Conservation (phyloP, 2,888 invertebrate species). For the Muscina levida region DNA sequence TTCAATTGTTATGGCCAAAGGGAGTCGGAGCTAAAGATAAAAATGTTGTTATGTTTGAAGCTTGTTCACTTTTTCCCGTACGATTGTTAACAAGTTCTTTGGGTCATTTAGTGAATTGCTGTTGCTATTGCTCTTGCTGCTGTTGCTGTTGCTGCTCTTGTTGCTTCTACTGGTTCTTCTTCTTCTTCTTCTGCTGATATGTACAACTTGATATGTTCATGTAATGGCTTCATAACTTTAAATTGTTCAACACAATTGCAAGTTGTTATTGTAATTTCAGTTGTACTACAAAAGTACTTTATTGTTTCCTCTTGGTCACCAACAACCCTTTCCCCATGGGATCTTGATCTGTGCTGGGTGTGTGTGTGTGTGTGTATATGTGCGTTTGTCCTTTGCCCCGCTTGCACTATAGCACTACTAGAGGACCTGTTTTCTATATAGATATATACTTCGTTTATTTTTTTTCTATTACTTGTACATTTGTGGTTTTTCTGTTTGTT, state of each 20-base stretch:
- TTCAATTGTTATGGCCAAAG: background rate
- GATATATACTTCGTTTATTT: too few species aligned
- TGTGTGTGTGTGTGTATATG: too few species aligned
- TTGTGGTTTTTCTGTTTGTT: conserved; percentile 40
- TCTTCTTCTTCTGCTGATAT: conserved; percentile 23
- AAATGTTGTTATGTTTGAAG: conserved; percentile 24
- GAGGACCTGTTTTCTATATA: background rate
- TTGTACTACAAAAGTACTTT: conserved; percentile 29
- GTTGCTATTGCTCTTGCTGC: too few species aligned
- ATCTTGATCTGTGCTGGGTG: too few species aligned
- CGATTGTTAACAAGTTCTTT: conserved; percentile 30
- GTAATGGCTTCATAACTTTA: conserved; percentile 63
- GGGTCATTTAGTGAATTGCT: conserved; percentile 24
- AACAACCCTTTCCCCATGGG: too few species aligned
- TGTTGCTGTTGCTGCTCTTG: too few species aligned
- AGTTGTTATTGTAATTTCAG: conserved; percentile 50
- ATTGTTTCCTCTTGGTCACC: conserved; percentile 1
- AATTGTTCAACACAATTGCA: conserved; percentile 57
- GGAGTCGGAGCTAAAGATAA: conserved; percentile 5
- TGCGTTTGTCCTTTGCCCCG: too few species aligned
- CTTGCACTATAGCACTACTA: too few species aligned
- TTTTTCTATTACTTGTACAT: conserved; percentile 41
- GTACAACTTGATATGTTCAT: conserved; percentile 19
- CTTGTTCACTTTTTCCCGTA: conserved; percentile 8
- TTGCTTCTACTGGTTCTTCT: too few species aligned